Evolutionary conservation across 1,140 invertebrate species (phyloP), one percentile per base, ranked within the genome.

Genomic region (Ceratosolen solmsi): DNA sequence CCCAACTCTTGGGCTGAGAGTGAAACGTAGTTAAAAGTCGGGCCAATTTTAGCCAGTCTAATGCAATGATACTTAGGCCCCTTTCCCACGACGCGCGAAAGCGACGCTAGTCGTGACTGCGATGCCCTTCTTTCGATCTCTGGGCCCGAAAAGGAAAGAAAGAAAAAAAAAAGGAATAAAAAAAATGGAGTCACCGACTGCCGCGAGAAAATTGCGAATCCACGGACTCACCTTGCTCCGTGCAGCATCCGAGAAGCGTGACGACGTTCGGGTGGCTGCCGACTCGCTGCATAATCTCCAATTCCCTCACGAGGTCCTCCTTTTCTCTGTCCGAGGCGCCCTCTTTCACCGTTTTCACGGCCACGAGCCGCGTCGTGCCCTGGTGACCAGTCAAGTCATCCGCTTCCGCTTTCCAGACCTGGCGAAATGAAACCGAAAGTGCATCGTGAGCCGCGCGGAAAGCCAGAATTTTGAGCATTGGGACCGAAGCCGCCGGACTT

Each of bases 221-320:
- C 25, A 17, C n/a, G 5, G 11, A 71, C 80, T 82, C 58, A 96
- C 96, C 95, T 93, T 95, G 94, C 87, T 96, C 95, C 15, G 96
- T 96, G 86, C 96, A 97, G 87, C 96, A 96, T 70, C 96, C 96
- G 2, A 97, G 92, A 60, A 97, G 92, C 0, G 96, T 96, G 22
- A 97, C 96, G 83, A 97, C 96, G 90, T 97, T 97, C 8, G 95
- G 95, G 93, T 97, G 96, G 15, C 94, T 95, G 54, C 96, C 96
- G 58, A 97, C 92, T 86, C 96, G 94, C 89, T 96, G 95, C 96
- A 97, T 97, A 76, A 97, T 96, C 85, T 94, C 94, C 75, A 96
- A 93, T 86, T 96, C 95, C 25, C 94, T 93, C 38, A 96, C 91
- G 46, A 96, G 91, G 86, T 96, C 96, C 82, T 96, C 95, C 86